These are phyloP conservation scores for Sparus aurata DNA, from an alignment of 2,797 vertebrate species.

Conservation along the genomic window DNA sequence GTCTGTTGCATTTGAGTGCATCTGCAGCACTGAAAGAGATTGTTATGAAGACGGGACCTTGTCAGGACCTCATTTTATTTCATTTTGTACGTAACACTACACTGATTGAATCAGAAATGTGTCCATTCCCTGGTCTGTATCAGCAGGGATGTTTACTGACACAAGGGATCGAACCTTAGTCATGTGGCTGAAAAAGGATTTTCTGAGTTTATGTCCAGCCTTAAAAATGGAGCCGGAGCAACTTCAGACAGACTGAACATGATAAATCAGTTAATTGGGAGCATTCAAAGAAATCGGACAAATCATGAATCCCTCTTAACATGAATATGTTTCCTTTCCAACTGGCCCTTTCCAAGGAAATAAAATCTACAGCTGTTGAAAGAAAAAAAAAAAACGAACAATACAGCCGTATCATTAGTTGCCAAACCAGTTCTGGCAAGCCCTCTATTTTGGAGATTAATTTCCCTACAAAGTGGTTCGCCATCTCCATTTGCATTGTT, in stretches of 20 bases:
- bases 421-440: constrained; percentile 4
- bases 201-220: not conserved
- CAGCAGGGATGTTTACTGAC: not conserved
- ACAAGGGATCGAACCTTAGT: not conserved
- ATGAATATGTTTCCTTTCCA: not conserved
- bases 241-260: constrained; percentile 13
- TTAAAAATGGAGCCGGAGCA: not conserved
- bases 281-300: constrained; percentile 3
- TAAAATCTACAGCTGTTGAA: constrained; percentile 9
- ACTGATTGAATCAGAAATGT: not conserved
- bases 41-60: not conserved
- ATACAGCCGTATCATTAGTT: not conserved
- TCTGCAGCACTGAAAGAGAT: not conserved
- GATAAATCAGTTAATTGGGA: constrained; percentile 14
- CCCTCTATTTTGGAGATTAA: constrained; percentile 6
- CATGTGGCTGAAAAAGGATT: not conserved
- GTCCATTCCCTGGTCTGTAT: not conserved
- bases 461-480: constrained; percentile 24
- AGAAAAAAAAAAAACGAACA: not conserved
- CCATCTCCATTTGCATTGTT: constrained; percentile 55
- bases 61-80: not conserved
- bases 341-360: not conserved
- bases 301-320: constrained; percentile 5
- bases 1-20: not conserved
- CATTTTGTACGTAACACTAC: not conserved